Percentiles rank a stretch among this genome's conserved stretches.
These are phyloP conservation scores for Peromyscus attwateri DNA, from an alignment of 2,797 vertebrate species.

Conservation along the genomic window DNA sequence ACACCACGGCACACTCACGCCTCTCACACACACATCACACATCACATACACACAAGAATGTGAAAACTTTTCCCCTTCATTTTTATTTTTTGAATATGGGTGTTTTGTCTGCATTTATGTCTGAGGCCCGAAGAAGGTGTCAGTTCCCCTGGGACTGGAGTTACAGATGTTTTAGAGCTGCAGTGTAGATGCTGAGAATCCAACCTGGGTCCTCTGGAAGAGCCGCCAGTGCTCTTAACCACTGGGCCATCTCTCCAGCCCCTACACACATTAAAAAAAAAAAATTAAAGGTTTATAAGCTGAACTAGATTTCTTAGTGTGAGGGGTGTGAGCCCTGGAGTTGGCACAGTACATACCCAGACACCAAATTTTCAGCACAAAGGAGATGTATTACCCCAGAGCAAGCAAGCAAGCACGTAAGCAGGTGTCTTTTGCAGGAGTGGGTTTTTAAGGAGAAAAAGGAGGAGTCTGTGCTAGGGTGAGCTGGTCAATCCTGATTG, in stretches of 20 bases:
- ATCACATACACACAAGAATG: not conserved
- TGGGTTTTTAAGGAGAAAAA: not conserved
- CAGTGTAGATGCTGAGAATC: not conserved
- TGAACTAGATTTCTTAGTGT: not conserved
- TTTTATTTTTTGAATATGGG: not conserved
- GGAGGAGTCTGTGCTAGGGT: not conserved
- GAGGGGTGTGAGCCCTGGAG: not conserved
- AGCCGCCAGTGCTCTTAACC: not conserved
- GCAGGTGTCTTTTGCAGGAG: not conserved
- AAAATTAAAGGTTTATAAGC: not conserved
- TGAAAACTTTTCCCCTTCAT: not conserved
- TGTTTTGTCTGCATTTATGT: not conserved
- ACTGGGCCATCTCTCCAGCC: not conserved
- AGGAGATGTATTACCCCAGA: not conserved
- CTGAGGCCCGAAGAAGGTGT: not conserved
- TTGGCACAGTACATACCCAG: not conserved
- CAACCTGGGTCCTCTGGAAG: not conserved
- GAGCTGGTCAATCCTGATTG: not conserved
- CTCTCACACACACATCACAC: not conserved
- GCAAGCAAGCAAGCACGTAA: not conserved
- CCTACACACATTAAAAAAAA: not conserved
- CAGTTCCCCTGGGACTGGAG: not conserved
- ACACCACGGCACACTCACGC: accelerated
- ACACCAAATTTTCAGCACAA: not conserved
- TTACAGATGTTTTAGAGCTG: not conserved